Percentiles rank a stretch among this genome's conserved stretches.
These are phyloP conservation scores for Antidorcas marsupialis DNA, from an alignment of 2,113 vertebrate species.

Conservation along the genomic window DNA sequence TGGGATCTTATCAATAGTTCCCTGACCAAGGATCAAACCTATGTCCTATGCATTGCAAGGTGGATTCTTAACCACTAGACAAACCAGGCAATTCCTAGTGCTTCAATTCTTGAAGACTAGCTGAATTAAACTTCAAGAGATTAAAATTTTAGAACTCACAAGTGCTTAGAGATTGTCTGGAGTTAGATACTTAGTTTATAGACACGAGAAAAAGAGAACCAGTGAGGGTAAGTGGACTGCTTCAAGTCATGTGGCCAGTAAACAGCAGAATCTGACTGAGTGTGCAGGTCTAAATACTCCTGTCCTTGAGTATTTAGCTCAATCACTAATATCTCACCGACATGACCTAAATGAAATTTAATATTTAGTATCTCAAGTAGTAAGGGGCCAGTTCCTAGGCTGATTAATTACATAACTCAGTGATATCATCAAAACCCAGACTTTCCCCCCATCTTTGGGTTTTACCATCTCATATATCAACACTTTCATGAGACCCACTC, in stretches of 20 bases:
- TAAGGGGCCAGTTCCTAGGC: not conserved
- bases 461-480: not conserved
- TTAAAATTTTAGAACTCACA: not conserved
- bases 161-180: not conserved
- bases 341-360: not conserved
- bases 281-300: not conserved
- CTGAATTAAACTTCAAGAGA: not conserved
- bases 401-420: not conserved
- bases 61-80: not conserved
- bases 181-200: not conserved
- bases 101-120: not conserved
- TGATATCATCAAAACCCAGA: not conserved
- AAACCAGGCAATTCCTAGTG: not conserved
- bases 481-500: not conserved
- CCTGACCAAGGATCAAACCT: not conserved
- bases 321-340: rapidly evolving
- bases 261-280: not conserved
- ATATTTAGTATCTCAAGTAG: not conserved
- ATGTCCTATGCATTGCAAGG: not conserved
- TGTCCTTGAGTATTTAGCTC: not conserved
- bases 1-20: not conserved
- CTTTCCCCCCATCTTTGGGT: not conserved
- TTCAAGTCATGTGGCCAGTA: not conserved
- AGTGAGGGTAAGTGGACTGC: not conserved
- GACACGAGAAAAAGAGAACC: not conserved